phyloP scores from a whole-genome alignment of 2,797 vertebrate genomes.

The Hyperoplus lanceolatus region DNA sequence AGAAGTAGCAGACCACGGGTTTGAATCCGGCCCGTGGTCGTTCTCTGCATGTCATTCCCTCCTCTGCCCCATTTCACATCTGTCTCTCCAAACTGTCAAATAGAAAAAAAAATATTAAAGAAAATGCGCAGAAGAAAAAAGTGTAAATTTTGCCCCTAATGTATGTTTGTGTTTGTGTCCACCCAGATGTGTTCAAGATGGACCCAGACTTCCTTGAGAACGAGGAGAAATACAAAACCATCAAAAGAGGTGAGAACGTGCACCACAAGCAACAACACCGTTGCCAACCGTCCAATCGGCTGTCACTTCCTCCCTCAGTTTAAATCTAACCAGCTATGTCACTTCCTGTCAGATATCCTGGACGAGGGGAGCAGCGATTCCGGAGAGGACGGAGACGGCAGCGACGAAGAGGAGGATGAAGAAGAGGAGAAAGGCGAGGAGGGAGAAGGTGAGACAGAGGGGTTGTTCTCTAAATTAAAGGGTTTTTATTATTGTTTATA shows the following conservation, averaged over 20 bases:
- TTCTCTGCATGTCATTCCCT: too few species aligned
- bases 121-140: too few species aligned
- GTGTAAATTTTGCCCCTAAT: not conserved
- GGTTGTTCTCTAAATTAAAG: not conserved
- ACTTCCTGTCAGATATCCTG: conserved; percentile 91
- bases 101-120: too few species aligned
- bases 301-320: not conserved
- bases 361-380: conserved; percentile 97
- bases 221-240: conserved; percentile 95
- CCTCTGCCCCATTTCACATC: too few species aligned
- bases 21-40: too few species aligned
- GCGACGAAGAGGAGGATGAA: conserved; percentile 90
- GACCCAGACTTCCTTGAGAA: conserved; percentile 96
- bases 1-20: too few species aligned
- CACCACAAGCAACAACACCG: not conserved
- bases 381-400: conserved; percentile 90
- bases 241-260: conserved; percentile 90
- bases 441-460: conserved; percentile 65
- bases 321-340: conserved; percentile 32
- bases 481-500: too few species aligned
- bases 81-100: too few species aligned
- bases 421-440: conserved; percentile 84
- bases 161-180: conserved; percentile 51
- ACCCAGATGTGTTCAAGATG: conserved; percentile 97
- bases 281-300: not conserved